Percentiles rank a stretch among this genome's conserved stretches.
Conservation (phyloP, 2,888 invertebrate species). For the Archips xylosteana region DNA sequence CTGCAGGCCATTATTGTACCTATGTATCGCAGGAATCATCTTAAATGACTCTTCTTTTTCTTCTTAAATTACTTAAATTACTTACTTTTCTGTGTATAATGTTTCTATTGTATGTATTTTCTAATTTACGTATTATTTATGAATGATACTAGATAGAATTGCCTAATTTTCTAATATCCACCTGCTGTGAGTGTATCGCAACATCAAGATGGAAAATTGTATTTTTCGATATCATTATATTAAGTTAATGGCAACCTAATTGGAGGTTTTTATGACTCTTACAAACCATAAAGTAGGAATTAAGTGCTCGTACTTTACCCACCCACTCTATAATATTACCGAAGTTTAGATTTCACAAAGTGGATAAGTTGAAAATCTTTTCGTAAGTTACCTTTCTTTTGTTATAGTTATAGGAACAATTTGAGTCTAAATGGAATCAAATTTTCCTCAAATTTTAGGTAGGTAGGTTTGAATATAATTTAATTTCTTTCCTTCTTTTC, state of each 20-base stretch:
- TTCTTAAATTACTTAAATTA: too few species aligned
- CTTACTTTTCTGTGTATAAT: too few species aligned
- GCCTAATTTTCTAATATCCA: background rate
- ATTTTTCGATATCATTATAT: conserved; percentile 44
- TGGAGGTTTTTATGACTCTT: conserved; percentile 42
- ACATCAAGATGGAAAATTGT: conserved; percentile 40
- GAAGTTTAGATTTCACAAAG: conserved; percentile 35
- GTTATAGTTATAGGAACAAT: background rate
- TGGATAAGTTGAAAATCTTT: conserved; percentile 33
- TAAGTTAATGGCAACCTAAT: conserved; percentile 44
- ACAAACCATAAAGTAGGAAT: conserved; percentile 39
- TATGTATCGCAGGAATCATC: too few species aligned
- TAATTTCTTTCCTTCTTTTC: conserved; percentile 2
- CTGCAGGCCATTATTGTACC: too few species aligned
- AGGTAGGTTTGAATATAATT: background rate
- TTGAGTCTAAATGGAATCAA: background rate
- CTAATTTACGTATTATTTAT: too few species aligned
- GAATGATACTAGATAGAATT: too few species aligned
- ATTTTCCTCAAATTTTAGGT: background rate
- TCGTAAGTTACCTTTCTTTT: background rate
- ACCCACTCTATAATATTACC: conserved; percentile 34
- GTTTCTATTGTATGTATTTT: too few species aligned
- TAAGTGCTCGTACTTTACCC: conserved; percentile 36
- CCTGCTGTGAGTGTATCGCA: conserved; percentile 25
- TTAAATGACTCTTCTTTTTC: too few species aligned